phyloP scores from a whole-genome alignment of 2,113 vertebrate genomes.

The Dendrocopos noguchii region DNA sequence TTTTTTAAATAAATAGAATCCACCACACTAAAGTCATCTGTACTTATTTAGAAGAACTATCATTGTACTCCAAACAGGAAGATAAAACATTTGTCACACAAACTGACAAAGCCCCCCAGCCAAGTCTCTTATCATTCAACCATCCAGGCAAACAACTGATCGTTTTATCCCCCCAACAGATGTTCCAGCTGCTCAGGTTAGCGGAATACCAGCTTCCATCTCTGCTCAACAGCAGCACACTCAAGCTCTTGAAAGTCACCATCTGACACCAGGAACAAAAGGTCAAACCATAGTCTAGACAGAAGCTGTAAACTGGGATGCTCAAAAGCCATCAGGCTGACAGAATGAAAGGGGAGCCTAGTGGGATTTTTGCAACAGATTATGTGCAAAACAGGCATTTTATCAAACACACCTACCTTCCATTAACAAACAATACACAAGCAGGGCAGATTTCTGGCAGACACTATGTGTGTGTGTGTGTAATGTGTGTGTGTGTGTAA shows the following conservation, averaged over 20 bases:
- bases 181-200: constrained; percentile 46
- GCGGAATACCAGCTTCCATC: background rate
- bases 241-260: constrained; percentile 33
- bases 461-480: background rate
- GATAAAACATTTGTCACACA: background rate
- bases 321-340: constrained; percentile 16
- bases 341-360: background rate
- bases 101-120: background rate
- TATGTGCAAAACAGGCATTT: background rate
- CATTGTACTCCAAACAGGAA: background rate
- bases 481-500: no score
- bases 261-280: constrained; percentile 49
- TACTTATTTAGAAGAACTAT: background rate
- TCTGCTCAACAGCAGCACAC: constrained; percentile 7
- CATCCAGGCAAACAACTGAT: background rate
- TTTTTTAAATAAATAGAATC: background rate
- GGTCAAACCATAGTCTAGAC: constrained; percentile 66
- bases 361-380: background rate
- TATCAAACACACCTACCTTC: background rate
- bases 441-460: background rate
- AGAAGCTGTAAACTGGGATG: constrained; percentile 41
- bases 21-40: background rate
- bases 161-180: background rate
- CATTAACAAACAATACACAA: background rate
- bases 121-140: background rate